Evolutionary conservation across 1,140 invertebrate genomes (phyloP), one percentile per base, ranked within the genome.

Genomic region (Procambarus clarkii): DNA sequence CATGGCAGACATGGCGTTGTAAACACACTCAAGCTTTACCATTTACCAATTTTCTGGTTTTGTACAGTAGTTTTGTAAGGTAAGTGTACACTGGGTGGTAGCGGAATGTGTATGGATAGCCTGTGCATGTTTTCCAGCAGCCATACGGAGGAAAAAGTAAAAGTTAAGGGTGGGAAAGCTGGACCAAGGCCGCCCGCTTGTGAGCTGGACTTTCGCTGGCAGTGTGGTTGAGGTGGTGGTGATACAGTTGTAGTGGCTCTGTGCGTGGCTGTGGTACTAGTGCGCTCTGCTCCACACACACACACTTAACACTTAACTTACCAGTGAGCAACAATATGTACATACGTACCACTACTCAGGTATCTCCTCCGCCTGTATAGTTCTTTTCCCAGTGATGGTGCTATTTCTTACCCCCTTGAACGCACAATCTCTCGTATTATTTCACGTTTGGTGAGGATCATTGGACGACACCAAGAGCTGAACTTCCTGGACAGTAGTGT

Each of bases 31-130:
- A 85, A 84, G 82, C 88, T 85, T 91, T 91, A 91, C 86, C 88
- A 64, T 91, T 85, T 79, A 91, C 88, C 88, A 91, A 91, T 91
- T 91, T 91, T 91, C 88, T 91, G 88, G 81, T 91, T 91, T 91
- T 91, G 88, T 91, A 91, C 88, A 91, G 88, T 91, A 91, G 88
- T 91, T 91, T 91, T 91, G 24, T 91, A 91, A 91, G 88, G 88
- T 91, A 91, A 91, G 88, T 91, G 74, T n/a, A 11, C 71, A 18
- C 82, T 69, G 64, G 60, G 46, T 76, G 84, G 88, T 60, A 64
- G 76, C 34, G 79, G 34, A 91, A 54, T 91, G 46, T 46, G 5
- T 79, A 24, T 91, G 84, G 88, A 86, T 71, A 48, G 54, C 76
- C 46, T 60, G 24, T 85, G 82, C 82, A 86, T 85, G 82, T 48